Percentiles rank a stretch among this genome's conserved stretches.
These are phyloP conservation scores for Dipodomys ordii DNA, from an alignment of 2,113 vertebrate species.

Conservation along the genomic window DNA sequence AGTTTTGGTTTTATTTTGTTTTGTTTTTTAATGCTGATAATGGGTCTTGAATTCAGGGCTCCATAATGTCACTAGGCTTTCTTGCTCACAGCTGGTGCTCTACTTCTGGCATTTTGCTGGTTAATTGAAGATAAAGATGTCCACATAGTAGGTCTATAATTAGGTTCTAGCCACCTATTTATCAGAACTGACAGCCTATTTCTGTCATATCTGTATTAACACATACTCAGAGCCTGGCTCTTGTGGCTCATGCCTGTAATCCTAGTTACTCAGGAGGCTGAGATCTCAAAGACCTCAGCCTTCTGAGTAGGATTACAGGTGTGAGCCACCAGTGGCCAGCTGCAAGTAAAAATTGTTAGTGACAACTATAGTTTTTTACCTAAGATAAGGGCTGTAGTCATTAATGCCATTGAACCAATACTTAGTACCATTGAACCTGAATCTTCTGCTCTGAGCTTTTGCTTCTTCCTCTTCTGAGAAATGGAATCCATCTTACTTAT, in stretches of 20 bases:
- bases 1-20: no score
- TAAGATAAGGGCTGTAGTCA: no score
- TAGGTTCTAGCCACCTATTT: not conserved
- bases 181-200: not conserved
- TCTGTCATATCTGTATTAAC: not conserved
- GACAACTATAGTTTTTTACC: not conserved
- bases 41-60: no score
- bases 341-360: not conserved
- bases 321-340: no score
- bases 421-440: not conserved
- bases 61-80: no score
- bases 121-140: not conserved
- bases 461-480: not conserved
- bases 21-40: no score
- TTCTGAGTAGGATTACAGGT: no score
- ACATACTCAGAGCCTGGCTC: not conserved
- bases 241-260: not conserved
- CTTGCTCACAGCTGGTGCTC: no score
- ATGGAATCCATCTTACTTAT: not conserved
- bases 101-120: no score
- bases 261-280: not conserved
- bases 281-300: not conserved
- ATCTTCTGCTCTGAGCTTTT: slow-evolving; percentile 23
- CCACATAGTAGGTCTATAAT: slow-evolving; percentile 7
- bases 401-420: no score